These are phyloP conservation scores for Pocota personata DNA, from an alignment of 2,888 invertebrate species.

Conservation along the genomic window DNA sequence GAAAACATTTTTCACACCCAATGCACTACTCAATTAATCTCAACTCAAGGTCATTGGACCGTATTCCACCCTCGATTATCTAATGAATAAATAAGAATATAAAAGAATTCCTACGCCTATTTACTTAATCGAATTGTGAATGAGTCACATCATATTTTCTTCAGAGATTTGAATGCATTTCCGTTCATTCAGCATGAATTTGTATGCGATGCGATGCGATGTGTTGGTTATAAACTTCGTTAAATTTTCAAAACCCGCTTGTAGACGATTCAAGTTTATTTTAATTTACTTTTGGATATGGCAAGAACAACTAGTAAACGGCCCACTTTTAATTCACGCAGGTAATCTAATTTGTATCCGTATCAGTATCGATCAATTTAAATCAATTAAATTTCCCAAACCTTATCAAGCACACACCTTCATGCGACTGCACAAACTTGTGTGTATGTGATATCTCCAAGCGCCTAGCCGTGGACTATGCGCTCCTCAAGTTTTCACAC, in stretches of 20 bases:
- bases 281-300: not conserved
- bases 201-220: conserved; percentile 23
- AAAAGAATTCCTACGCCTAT: conserved; percentile 46
- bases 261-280: not conserved
- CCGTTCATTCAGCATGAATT: conserved; percentile 17
- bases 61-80: conserved; percentile 14
- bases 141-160: conserved; percentile 35
- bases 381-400: conserved; percentile 47
- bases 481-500: not conserved
- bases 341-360: conserved; percentile 14
- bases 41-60: conserved; percentile 57
- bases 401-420: conserved; percentile 51
- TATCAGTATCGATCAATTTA: conserved; percentile 57
- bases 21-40: conserved; percentile 4
- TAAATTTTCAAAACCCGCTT: conserved; percentile 16
- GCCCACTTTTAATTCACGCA: conserved; percentile 14
- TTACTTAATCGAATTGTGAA: conserved; percentile 49
- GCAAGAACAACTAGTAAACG: not conserved
- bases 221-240: not conserved
- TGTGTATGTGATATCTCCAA: conserved; percentile 18
- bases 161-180: conserved; percentile 23
- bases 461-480: conserved; percentile 38
- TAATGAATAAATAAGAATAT: conserved; percentile 43
- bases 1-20: not conserved
- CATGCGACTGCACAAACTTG: conserved; percentile 6